A percentile compares a stretch with the other conserved stretches of the same genome.
Conservation (phyloP, 2,797 vertebrate species). For the Macropus fuliginosus region DNA sequence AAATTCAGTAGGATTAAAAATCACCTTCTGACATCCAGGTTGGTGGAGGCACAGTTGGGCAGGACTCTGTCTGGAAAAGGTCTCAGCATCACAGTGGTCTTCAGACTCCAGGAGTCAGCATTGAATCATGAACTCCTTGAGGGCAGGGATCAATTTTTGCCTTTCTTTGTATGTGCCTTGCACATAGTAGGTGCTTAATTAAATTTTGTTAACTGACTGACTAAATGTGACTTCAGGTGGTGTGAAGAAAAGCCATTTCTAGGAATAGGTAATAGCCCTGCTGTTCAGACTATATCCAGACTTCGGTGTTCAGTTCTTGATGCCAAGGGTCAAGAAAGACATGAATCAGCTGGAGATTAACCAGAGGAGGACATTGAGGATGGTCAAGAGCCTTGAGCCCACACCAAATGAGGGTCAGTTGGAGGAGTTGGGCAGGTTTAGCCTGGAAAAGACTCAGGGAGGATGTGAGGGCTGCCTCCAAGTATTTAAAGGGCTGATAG, state of each 20-base stretch:
- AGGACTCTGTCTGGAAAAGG: background rate
- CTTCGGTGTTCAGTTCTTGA: background rate
- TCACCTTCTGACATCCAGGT: no score
- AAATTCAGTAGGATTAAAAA: background rate
- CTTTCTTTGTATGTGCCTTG: background rate
- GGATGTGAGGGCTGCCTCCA: no score
- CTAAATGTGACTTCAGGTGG: background rate
- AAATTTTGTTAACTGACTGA: background rate
- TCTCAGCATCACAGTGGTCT: background rate
- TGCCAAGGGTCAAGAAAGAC: background rate
- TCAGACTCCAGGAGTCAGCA: background rate
- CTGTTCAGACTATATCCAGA: background rate
- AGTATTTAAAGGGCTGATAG: background rate
- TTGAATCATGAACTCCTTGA: rapidly evolving
- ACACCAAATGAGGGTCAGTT: background rate
- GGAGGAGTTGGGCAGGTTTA: background rate
- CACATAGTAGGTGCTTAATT: background rate
- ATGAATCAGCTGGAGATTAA: background rate
- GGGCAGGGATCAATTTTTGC: background rate
- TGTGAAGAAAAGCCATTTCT: background rate
- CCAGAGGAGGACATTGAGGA: background rate
- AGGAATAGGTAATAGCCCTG: background rate
- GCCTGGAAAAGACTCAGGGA: background rate
- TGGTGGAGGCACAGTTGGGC: background rate
- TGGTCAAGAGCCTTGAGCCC: background rate